Percentiles rank a stretch among this genome's conserved stretches.
Conservation (phyloP, 2,888 invertebrate species). For the Coenonympha arcania region DNA sequence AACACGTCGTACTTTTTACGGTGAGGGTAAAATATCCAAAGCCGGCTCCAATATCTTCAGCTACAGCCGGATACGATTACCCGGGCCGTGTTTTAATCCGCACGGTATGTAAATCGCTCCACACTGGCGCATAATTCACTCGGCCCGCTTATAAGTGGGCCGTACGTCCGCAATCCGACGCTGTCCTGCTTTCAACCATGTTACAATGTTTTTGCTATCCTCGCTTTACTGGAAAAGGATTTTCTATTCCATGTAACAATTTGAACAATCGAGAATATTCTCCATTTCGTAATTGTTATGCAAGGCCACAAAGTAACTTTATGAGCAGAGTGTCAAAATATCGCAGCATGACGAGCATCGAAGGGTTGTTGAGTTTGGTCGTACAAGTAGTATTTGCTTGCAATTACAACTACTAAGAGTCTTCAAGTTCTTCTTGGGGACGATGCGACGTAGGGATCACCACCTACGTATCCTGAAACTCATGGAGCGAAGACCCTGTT, state of each 20-base stretch:
- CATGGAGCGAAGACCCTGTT: too few species aligned
- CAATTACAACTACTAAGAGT: too few species aligned
- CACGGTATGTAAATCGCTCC: constrained; percentile 19
- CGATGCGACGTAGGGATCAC: too few species aligned
- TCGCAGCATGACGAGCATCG: too few species aligned
- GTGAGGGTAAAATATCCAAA: not conserved
- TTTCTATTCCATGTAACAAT: not conserved
- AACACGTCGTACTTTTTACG: not conserved
- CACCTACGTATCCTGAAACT: too few species aligned
- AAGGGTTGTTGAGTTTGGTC: too few species aligned
- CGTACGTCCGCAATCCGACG: constrained; percentile 19
- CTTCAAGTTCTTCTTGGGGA: too few species aligned
- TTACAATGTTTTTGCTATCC: constrained; percentile 8
- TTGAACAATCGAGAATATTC: too few species aligned
- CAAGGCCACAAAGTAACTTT: too few species aligned
- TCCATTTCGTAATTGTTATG: too few species aligned
- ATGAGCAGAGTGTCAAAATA: too few species aligned
- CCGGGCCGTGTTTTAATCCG: constrained; percentile 10
- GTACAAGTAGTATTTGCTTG: too few species aligned
- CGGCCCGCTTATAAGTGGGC: constrained; percentile 16
- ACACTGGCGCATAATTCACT: constrained; percentile 19
- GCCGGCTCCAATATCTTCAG: not conserved
- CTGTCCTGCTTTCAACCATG: constrained; percentile 11
- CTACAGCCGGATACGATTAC: not conserved
- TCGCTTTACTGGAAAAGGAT: not conserved